Evolutionary conservation across 2,888 invertebrate genomes (phyloP).

Genomic region (Biston betularia): DNA sequence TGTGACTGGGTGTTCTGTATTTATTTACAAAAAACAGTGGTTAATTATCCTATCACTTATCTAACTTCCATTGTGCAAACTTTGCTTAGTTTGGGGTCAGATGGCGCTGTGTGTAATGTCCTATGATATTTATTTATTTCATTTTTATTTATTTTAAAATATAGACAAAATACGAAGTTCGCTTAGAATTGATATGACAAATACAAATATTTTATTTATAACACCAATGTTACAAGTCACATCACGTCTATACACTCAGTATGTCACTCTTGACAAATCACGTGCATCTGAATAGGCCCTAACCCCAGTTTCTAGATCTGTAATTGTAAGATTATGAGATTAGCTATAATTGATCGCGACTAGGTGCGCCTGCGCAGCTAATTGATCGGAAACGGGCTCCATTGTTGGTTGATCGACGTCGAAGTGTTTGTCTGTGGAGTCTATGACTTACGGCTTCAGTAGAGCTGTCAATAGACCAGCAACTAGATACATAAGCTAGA

Average conservation of each 20-base stretch:
- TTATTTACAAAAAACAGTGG: too few species aligned
- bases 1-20: too few species aligned
- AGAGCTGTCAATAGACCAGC: constrained; percentile 9
- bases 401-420: constrained; percentile 33
- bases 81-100: too few species aligned
- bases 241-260: too few species aligned
- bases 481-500: background rate
- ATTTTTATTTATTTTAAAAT: too few species aligned
- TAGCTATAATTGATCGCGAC: constrained; percentile 44
- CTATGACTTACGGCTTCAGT: constrained; percentile 7
- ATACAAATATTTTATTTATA: too few species aligned
- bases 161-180: too few species aligned
- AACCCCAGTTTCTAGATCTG: constrained; percentile 35
- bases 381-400: constrained; percentile 35
- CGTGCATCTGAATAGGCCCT: constrained; percentile 1
- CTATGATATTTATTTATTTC: too few species aligned
- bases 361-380: constrained; percentile 46
- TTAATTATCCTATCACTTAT: too few species aligned
- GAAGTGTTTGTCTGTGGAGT: constrained; percentile 11
- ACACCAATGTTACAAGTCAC: too few species aligned
- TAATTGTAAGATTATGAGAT: constrained; percentile 39
- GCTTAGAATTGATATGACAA: background rate
- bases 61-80: too few species aligned
- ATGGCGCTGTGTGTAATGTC: too few species aligned
- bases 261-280: background rate